Evolutionary conservation across 2,888 invertebrate genomes (phyloP).

Genomic region (Galerucella pusilla): DNA sequence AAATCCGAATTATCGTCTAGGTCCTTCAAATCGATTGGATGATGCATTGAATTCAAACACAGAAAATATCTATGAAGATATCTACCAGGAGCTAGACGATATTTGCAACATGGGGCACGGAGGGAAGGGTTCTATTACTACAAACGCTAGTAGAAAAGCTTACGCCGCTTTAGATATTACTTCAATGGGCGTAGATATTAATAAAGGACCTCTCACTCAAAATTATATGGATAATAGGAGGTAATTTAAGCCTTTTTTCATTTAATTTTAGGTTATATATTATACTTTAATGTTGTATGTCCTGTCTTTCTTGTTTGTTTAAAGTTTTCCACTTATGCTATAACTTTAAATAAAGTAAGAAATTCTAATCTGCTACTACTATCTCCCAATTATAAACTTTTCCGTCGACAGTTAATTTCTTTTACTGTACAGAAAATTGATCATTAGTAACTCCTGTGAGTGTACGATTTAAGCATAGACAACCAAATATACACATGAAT

Average conservation of each 20-base stretch:
- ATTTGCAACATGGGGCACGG: constrained; percentile 71
- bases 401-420: too few relatives aligned
- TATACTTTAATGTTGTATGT: constrained; percentile 21
- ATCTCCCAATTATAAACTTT: too few relatives aligned
- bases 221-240: constrained; percentile 67
- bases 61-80: constrained; percentile 75
- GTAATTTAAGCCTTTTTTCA: constrained; percentile 58
- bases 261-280: constrained; percentile 5
- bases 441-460: too few relatives aligned
- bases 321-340: constrained; percentile 19
- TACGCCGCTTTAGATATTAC: constrained; percentile 76
- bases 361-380: too few relatives aligned
- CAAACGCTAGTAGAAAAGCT: constrained; percentile 68
- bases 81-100: constrained; percentile 73
- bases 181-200: constrained; percentile 78
- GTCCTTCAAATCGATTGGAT: constrained; percentile 77
- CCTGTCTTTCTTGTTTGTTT: constrained; percentile 12
- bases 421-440: too few relatives aligned
- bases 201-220: constrained; percentile 69
- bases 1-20: constrained; percentile 90
- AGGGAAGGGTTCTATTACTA: constrained; percentile 63
- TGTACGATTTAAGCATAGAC: too few relatives aligned
- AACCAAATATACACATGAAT: too few relatives aligned
- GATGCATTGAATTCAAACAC: constrained; percentile 77
- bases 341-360: too few relatives aligned